Percentiles rank a stretch among this genome's conserved stretches.
These are phyloP conservation scores for Acanthochromis polyacanthus DNA, from an alignment of 2,113 vertebrate genomes.

Conservation along the genomic window DNA sequence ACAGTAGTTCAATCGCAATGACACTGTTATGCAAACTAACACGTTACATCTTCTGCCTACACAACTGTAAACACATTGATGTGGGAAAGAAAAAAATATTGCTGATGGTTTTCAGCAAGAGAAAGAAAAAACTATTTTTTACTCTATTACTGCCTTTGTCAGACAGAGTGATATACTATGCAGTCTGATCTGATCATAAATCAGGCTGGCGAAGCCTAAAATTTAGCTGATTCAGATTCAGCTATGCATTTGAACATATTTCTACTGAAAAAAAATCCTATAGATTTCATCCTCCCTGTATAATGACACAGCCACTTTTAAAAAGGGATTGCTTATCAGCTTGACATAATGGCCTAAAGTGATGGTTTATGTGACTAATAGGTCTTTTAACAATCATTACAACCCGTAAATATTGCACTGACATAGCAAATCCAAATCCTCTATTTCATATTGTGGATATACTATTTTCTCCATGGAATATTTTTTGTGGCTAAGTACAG, in stretches of 20 bases:
- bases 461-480: background rate
- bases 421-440: background rate
- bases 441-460: background rate
- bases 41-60: background rate
- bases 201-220: slow-evolving; percentile 11
- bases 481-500: background rate
- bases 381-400: too few relatives aligned
- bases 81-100: too few relatives aligned
- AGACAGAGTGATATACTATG: slow-evolving; percentile 1
- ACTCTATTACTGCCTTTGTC: background rate
- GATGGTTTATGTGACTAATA: too few relatives aligned
- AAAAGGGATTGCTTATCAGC: too few relatives aligned
- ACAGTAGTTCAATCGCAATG: too few relatives aligned
- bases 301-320: too few relatives aligned
- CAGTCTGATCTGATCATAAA: slow-evolving; percentile 10
- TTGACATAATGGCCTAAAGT: too few relatives aligned
- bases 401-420: background rate
- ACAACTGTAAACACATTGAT: background rate
- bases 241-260: background rate
- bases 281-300: too few relatives aligned
- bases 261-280: slow-evolving; percentile 3
- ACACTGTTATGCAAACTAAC: too few relatives aligned
- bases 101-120: too few relatives aligned
- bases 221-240: slow-evolving; percentile 1
- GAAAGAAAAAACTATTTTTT: background rate